These are phyloP conservation scores for Clupea harengus DNA, from an alignment of 2,113 vertebrate species.

Conservation along the genomic window DNA sequence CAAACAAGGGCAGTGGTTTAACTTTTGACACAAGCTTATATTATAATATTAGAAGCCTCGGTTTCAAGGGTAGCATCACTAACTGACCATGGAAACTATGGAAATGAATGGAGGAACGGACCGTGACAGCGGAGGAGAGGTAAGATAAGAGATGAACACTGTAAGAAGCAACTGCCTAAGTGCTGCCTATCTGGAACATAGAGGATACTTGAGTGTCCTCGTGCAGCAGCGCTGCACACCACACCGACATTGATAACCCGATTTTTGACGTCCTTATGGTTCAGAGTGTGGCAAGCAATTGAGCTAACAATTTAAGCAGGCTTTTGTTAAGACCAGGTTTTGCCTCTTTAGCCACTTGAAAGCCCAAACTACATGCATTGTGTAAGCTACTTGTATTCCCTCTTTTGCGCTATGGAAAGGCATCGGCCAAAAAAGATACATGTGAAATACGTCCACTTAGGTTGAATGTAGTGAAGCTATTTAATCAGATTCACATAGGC, in stretches of 20 bases:
- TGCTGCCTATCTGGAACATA: neutral
- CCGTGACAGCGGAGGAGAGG: slow-evolving; percentile 53
- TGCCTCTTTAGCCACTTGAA: neutral
- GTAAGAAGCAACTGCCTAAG: too few relatives aligned
- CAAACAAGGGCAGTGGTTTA: too few relatives aligned
- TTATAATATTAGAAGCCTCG: too few relatives aligned
- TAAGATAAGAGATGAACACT: slow-evolving; percentile 38
- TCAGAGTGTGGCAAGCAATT: neutral
- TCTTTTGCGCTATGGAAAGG: neutral
- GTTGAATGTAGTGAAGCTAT: neutral
- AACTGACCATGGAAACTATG: slow-evolving; percentile 56
- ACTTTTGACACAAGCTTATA: too few relatives aligned
- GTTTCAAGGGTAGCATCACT: too few relatives aligned
- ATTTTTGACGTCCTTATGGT: neutral
- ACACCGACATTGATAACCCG: neutral
- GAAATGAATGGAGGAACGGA: slow-evolving; percentile 66
- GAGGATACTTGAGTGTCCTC: neutral
- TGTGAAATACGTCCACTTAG: neutral
- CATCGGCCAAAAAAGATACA: neutral
- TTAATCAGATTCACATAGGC: neutral
- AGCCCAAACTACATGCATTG: neutral
- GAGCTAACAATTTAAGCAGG: neutral
- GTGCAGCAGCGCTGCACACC: neutral
- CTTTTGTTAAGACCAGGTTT: neutral
- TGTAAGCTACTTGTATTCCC: neutral